Evolutionary conservation across 2,797 vertebrate species (phyloP).

Genomic region (Aplochiton taeniatus): DNA sequence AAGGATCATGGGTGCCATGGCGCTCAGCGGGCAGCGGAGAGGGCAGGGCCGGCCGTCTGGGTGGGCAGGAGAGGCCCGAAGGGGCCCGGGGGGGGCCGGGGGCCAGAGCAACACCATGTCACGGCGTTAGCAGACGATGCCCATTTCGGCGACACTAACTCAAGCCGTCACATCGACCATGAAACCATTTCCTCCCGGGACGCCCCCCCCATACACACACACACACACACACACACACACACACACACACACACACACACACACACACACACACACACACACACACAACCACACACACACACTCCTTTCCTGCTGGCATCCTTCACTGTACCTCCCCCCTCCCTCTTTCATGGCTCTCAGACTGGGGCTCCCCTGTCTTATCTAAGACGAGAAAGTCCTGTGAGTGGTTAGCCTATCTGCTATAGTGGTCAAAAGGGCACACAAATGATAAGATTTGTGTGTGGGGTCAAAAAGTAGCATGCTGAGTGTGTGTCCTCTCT

Average conservation of each 20-base stretch:
- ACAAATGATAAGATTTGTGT: conserved; percentile 26
- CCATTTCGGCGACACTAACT: conserved; percentile 77
- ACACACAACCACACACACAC: conserved; percentile 27
- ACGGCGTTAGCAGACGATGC: conserved; percentile 80
- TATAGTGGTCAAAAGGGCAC: conserved; percentile 23
- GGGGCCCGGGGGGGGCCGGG: conserved; percentile 47
- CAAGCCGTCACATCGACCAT: conserved; percentile 77
- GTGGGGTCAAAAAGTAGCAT: neutral
- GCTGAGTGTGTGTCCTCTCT: conserved; percentile 8
- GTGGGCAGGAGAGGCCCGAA: no score
- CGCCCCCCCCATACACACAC: conserved; percentile 54
- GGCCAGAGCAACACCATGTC: conserved; percentile 81
- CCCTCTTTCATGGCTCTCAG: conserved; percentile 11
- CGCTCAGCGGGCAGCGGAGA: conserved; percentile 63
- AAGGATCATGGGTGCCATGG: conserved; percentile 75
- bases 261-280: conserved; percentile 28
- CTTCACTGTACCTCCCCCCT: neutral
- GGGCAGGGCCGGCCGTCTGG: conserved; percentile 58
- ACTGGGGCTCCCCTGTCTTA: conserved; percentile 31
- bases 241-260: conserved; percentile 32
- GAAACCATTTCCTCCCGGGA: conserved; percentile 78
- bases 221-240: conserved; percentile 28
- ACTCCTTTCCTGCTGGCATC: neutral
- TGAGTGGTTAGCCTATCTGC: conserved; percentile 40
- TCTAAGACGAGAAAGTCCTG: conserved; percentile 18